Evolutionary conservation across 2,113 vertebrate species (phyloP).

Genomic region (Corythoichthys intestinalis): DNA sequence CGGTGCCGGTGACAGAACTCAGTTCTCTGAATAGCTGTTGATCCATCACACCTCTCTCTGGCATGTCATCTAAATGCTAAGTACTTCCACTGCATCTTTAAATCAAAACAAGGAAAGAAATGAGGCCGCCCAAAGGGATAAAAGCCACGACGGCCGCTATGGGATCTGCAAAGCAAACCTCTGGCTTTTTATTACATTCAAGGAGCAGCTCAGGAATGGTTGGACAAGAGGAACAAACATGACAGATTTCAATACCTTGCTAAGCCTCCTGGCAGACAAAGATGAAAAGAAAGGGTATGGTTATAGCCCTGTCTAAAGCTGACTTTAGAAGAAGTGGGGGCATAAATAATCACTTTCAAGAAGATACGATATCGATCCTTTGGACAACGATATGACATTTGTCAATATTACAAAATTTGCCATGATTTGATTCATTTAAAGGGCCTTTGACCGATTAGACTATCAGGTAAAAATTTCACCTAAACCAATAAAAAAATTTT

Average conservation of each 20-base stretch:
- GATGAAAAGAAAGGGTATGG: constrained; percentile 6
- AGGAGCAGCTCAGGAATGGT: constrained; percentile 20
- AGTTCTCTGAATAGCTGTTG: constrained; percentile 57
- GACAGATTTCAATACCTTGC: constrained; percentile 32
- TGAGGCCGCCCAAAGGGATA: constrained; percentile 43
- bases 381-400: too few species aligned
- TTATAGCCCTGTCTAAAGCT: constrained; percentile 14
- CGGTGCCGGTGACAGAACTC: constrained; percentile 51
- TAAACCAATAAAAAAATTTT: too few species aligned
- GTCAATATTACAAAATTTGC: too few species aligned
- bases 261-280: constrained; percentile 28
- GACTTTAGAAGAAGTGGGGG: constrained; percentile 20
- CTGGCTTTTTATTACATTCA: constrained; percentile 66
- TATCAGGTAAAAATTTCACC: too few species aligned
- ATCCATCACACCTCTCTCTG: constrained; percentile 70
- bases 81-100: constrained; percentile 72
- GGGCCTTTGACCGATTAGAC: too few species aligned
- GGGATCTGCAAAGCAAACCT: constrained; percentile 51
- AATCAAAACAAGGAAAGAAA: constrained; percentile 71
- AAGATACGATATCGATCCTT: too few species aligned
- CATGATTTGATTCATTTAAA: too few species aligned
- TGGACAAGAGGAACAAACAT: constrained; percentile 27
- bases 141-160: constrained; percentile 63
- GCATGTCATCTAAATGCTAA: constrained; percentile 82
- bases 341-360: too few species aligned